A percentile compares a stretch with the other conserved stretches of the same genome.
Evolutionary conservation across 2,113 vertebrate species (phyloP).

Genomic region (Otis tarda): DNA sequence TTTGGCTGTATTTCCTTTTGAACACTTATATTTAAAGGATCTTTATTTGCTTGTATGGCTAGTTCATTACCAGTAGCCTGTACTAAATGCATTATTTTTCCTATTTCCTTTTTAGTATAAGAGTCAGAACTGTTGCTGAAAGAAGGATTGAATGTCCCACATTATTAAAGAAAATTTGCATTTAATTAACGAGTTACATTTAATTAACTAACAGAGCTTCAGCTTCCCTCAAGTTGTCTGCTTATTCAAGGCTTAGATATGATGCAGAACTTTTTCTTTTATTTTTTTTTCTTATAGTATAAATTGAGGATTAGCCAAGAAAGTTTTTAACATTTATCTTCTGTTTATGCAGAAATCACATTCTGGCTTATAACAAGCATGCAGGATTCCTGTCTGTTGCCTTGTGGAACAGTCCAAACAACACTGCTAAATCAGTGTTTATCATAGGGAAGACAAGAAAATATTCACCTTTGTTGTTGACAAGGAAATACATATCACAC

Average conservation of each 20-base stretch:
- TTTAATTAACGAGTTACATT: neutral
- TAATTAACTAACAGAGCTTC: neutral
- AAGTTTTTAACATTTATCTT: neutral
- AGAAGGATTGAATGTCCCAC: neutral
- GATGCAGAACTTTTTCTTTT: neutral
- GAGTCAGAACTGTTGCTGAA: neutral
- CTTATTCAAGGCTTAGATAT: neutral
- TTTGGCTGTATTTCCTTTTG: neutral
- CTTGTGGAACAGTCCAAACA: neutral
- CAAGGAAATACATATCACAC: neutral
- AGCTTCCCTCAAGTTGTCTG: neutral
- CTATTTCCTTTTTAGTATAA: neutral
- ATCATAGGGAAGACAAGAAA: neutral
- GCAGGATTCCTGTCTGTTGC: neutral
- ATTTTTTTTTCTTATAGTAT: neutral
- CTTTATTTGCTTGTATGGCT: neutral
- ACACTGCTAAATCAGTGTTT: neutral
- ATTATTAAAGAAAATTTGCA: neutral
- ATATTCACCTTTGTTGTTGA: neutral
- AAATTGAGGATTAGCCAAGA: neutral
- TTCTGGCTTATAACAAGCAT: neutral
- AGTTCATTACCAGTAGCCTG: neutral
- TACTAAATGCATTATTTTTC: neutral
- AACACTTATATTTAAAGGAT: neutral
- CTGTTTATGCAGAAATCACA: neutral